A percentile compares a stretch with the other conserved stretches of the same genome.
phyloP scores from a whole-genome alignment of 1,140 invertebrate genomes.

The Mactra quadrangularis region DNA sequence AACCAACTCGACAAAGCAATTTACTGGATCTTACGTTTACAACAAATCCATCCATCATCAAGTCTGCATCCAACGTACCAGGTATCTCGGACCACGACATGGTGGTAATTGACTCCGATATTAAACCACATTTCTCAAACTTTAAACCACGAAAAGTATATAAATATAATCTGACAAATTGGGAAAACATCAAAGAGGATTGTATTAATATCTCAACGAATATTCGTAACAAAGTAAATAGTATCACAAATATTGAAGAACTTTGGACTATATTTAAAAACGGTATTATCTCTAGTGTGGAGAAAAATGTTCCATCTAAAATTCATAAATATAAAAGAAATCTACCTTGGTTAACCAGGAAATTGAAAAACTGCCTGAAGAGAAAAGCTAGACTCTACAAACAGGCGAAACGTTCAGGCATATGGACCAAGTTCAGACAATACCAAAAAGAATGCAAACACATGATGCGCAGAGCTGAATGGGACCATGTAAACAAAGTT shows the following conservation, averaged over 20 bases:
- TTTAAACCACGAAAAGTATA: neutral
- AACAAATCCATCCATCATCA: slow-evolving; percentile 4
- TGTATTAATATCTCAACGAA: neutral
- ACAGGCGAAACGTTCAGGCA: slow-evolving; percentile 25
- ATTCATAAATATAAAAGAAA: slow-evolving; percentile 16
- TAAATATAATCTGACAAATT: neutral
- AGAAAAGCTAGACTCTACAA: slow-evolving; percentile 19
- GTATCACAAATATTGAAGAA: neutral
- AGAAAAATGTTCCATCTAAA: slow-evolving; percentile 5
- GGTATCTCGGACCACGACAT: slow-evolving; percentile 14
- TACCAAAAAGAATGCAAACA: slow-evolving; percentile 49
- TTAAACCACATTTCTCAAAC: too few relatives aligned
- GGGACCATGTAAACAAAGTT: slow-evolving; percentile 54
- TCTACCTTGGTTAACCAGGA: neutral
- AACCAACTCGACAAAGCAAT: neutral
- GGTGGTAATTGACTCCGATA: slow-evolving; percentile 6
- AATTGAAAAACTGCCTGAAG: neutral
- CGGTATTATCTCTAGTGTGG: neutral
- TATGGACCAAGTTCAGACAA: slow-evolving; percentile 24
- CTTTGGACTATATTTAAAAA: neutral
- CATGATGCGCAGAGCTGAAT: slow-evolving; percentile 54
- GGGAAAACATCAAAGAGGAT: neutral
- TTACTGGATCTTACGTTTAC: neutral
- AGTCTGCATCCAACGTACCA: slow-evolving; percentile 2
- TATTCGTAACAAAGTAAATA: neutral